phyloP scores from a whole-genome alignment of 2,113 vertebrate species.

The Antennarius striatus region DNA sequence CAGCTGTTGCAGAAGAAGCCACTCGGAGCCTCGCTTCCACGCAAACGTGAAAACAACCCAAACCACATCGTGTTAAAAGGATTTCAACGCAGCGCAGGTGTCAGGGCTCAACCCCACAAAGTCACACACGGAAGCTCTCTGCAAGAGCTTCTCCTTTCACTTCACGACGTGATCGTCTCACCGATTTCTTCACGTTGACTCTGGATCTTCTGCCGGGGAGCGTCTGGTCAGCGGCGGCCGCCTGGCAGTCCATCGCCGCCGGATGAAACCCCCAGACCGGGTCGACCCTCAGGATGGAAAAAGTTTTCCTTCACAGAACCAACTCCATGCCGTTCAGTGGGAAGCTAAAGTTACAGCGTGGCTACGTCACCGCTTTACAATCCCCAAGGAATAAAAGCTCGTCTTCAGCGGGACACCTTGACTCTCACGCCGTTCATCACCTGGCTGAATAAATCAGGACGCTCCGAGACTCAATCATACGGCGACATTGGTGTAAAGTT shows the following conservation, averaged over 20 bases:
- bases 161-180: slow-evolving; percentile 33
- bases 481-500: slow-evolving; percentile 60
- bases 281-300: slow-evolving; percentile 13
- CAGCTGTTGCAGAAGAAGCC: slow-evolving; percentile 65
- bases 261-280: background rate
- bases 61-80: slow-evolving; percentile 46
- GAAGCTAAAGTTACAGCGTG: background rate
- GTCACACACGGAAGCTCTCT: slow-evolving; percentile 1
- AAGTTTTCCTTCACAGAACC: no score
- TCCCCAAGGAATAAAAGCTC: slow-evolving; percentile 13
- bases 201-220: slow-evolving; percentile 57
- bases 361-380: background rate
- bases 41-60: slow-evolving; percentile 39
- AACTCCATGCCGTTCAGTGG: background rate
- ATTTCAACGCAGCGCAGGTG: slow-evolving; percentile 43
- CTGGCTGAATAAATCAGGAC: slow-evolving; percentile 57
- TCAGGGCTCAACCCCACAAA: slow-evolving; percentile 38
- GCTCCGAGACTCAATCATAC: slow-evolving; percentile 40
- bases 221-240: slow-evolving; percentile 23
- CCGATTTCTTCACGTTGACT: slow-evolving; percentile 72
- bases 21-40: slow-evolving; percentile 25
- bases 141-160: slow-evolving; percentile 15
- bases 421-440: background rate
- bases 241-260: slow-evolving; percentile 48
- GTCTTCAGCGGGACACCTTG: slow-evolving; percentile 12